These are phyloP conservation scores for Aplysia californica DNA, from an alignment of 1,140 invertebrate genomes.

Conservation along the genomic window DNA sequence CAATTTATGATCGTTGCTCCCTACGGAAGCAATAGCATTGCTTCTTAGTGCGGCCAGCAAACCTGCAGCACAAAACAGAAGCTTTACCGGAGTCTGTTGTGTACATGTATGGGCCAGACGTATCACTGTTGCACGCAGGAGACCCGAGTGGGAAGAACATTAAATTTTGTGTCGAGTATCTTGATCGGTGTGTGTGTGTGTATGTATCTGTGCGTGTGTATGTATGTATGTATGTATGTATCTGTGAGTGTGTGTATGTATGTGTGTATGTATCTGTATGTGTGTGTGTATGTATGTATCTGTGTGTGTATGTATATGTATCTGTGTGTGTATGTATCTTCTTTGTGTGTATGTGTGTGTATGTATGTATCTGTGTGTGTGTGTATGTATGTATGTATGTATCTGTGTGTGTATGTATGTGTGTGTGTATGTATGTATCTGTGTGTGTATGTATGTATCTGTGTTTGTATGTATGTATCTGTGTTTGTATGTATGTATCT, in stretches of 20 bases:
- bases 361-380: background rate
- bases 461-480: too few species aligned
- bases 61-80: too few species aligned
- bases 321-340: background rate
- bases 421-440: background rate
- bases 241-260: slow-evolving; percentile 7
- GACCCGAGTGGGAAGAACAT: too few species aligned
- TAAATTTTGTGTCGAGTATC: too few species aligned
- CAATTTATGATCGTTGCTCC: too few species aligned
- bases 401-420: background rate
- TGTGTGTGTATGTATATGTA: slow-evolving; percentile 4
- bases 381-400: background rate
- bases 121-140: too few species aligned
- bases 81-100: too few species aligned
- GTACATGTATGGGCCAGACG: too few species aligned
- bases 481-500: slow-evolving; percentile 3
- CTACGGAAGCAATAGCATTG: too few species aligned
- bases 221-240: slow-evolving; percentile 16
- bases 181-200: too few species aligned
- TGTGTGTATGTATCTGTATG: slow-evolving; percentile 6
- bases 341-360: background rate
- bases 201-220: too few species aligned
- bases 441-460: background rate
- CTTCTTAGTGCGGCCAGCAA: too few species aligned
- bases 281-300: background rate